phyloP scores from a whole-genome alignment of 2,797 vertebrate genomes.

The Amblyopsis hoosieri region DNA sequence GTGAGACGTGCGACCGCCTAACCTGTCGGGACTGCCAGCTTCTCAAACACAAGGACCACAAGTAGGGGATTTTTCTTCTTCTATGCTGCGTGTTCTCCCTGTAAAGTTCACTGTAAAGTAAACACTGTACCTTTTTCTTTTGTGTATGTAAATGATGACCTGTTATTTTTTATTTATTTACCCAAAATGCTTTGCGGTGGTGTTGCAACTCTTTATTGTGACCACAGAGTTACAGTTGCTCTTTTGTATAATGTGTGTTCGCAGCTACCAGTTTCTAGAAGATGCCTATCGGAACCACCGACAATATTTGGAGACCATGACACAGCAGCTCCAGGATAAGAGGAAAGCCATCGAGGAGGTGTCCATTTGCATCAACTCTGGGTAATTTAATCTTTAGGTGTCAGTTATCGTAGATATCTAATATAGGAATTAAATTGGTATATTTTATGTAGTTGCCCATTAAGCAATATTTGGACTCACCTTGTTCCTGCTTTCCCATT shows the following conservation, averaged over 20 bases:
- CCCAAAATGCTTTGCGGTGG: too few relatives aligned
- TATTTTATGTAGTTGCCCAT: too few relatives aligned
- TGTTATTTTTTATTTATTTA: too few relatives aligned
- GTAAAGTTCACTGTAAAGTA: too few relatives aligned
- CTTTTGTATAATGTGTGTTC: slow-evolving; percentile 2
- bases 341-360: slow-evolving; percentile 93
- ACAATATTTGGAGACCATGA: slow-evolving; percentile 93
- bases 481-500: not conserved
- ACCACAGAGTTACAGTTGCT: too few relatives aligned
- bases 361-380: slow-evolving; percentile 89
- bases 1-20: slow-evolving; percentile 96
- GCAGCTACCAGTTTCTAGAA: slow-evolving; percentile 95
- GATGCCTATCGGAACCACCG: slow-evolving; percentile 98
- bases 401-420: not conserved
- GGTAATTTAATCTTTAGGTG: slow-evolving; percentile 71
- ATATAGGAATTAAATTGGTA: too few relatives aligned
- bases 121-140: not conserved
- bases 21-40: slow-evolving; percentile 97
- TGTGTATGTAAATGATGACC: too few relatives aligned
- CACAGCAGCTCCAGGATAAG: slow-evolving; percentile 94
- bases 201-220: too few relatives aligned
- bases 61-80: slow-evolving; percentile 71
- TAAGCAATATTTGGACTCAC: not conserved
- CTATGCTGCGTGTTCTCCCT: not conserved
- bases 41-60: slow-evolving; percentile 97